Evolutionary conservation across 1,140 invertebrate genomes (phyloP).

Genomic region (Ips nitidus): DNA sequence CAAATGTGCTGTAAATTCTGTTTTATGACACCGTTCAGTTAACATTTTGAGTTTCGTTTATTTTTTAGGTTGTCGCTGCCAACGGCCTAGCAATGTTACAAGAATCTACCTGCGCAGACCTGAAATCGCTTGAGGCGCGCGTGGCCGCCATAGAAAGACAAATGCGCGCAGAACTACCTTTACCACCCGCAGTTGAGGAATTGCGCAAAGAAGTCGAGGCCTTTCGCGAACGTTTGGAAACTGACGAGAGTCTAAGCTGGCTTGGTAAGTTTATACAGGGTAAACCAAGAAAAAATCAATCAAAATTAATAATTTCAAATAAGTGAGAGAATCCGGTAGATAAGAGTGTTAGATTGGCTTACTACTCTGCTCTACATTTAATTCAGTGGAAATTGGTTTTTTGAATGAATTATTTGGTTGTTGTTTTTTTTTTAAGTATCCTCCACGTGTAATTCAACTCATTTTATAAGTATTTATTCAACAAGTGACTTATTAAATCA

Average conservation of each 20-base stretch:
- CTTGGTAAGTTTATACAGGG: conserved; percentile 55
- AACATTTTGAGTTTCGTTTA: background rate
- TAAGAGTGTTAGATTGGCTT: too few relatives aligned
- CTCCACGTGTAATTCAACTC: too few relatives aligned
- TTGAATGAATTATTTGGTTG: too few relatives aligned
- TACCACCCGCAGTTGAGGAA: conserved; percentile 61
- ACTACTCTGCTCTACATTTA: background rate
- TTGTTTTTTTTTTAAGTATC: too few relatives aligned
- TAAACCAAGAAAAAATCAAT: background rate
- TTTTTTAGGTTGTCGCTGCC: conserved; percentile 47
- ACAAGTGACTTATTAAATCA: too few relatives aligned
- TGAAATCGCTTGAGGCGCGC: conserved; percentile 57
- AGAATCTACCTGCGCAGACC: conserved; percentile 44
- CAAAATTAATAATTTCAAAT: background rate
- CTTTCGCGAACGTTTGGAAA: conserved; percentile 68
- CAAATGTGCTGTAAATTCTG: too few relatives aligned
- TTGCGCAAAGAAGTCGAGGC: conserved; percentile 65
- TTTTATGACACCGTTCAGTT: too few relatives aligned
- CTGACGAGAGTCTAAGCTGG: conserved; percentile 71
- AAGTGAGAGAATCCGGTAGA: background rate
- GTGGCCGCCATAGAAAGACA: conserved; percentile 64
- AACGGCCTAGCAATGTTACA: conserved; percentile 50
- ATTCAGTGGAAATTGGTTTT: too few relatives aligned
- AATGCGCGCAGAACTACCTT: conserved; percentile 57
- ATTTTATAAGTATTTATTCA: too few relatives aligned